Evolutionary conservation across 2,797 vertebrate species (phyloP), one percentile per base, ranked within the genome.

Genomic region (Rhyacichthys aspro): DNA sequence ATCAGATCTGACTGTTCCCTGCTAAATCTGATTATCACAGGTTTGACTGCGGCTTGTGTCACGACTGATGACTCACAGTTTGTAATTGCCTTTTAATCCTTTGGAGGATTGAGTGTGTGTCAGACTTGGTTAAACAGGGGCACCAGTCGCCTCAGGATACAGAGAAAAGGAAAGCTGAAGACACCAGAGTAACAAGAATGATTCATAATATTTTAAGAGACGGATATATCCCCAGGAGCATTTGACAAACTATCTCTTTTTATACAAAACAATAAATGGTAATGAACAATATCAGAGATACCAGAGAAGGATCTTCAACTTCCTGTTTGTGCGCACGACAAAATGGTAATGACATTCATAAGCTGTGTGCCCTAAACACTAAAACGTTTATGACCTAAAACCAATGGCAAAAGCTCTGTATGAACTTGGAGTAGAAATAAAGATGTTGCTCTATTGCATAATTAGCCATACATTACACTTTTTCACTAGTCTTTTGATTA

Each of bases 81-180:
- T 71, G 65, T 79, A 85, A 83, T 79, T 74, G 77, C 61, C 67
- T 83, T 72, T 76, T 82, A 76, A 83, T 80, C 76, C 72, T 67
- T 59, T 28, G 0, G 9, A 64, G 76, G 68, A 63, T 11, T 15
- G 75, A 72, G 63, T 59, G 42, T 44, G 79, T 63, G 74, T 83
- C 80, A 44, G 62, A 39, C 17, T 16, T 38, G 14, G 76, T 65
- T 78, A 55, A 78, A 66, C 76, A 32, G 6, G 72, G 55, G 56
- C 73, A 14, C 42, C 32, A 0, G 41, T 50, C 16, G 59, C 72
- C 72, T 63, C 23, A 1, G 61, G 74, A 55, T 46, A 61, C 41
- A 9, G 36, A 63, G 18, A n/a, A 47, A 19, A 55, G 55, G 11
- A 43, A 19, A 59, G 55, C 60, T 71, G 23, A 61, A 48, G 55